Conservation (phyloP, 35 echinoderm and acorn worm species). For the Acanthaster planci region DNA sequence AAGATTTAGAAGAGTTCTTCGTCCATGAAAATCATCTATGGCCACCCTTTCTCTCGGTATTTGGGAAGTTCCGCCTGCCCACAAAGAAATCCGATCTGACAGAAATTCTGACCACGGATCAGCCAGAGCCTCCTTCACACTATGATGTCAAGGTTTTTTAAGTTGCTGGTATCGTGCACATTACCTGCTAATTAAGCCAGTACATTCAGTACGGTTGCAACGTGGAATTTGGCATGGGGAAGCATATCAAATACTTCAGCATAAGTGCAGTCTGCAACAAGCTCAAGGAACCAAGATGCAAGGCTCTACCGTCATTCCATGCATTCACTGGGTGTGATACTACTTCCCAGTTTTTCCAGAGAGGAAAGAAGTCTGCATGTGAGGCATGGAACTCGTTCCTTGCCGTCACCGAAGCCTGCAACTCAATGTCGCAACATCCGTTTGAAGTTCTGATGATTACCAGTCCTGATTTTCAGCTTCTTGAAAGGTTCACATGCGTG, state of each 20-base stretch:
- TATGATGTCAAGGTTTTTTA: slow-evolving; percentile 14
- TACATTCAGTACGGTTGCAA: not conserved
- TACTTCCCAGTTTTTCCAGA: slow-evolving; percentile 42
- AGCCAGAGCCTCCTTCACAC: not conserved
- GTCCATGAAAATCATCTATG: not conserved
- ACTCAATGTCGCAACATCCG: slow-evolving; percentile 26
- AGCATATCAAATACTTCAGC: not conserved
- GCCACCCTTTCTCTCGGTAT: not conserved
- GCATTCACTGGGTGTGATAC: slow-evolving; percentile 58
- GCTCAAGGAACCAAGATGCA: not conserved
- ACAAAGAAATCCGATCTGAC: not conserved
- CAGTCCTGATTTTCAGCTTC: slow-evolving; percentile 30
- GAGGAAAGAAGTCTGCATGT: slow-evolving; percentile 52
- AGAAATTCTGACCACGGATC: not conserved
- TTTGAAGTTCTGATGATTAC: slow-evolving; percentile 8
- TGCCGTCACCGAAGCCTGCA: slow-evolving; percentile 44
- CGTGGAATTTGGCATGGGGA: not conserved
- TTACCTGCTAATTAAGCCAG: not conserved
- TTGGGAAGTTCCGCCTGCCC: not conserved
- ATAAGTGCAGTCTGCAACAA: not conserved
- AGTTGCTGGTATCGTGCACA: not conserved
- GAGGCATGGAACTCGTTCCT: slow-evolving; percentile 49
- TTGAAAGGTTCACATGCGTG: slow-evolving; percentile 12
- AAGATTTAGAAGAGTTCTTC: slow-evolving; percentile 14
- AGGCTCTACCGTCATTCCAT: not conserved